A percentile compares a stretch with the other conserved stretches of the same genome.
These are phyloP conservation scores for Pseudomyrmex cubaensis DNA, from an alignment of 1,140 invertebrate species.

Conservation along the genomic window DNA sequence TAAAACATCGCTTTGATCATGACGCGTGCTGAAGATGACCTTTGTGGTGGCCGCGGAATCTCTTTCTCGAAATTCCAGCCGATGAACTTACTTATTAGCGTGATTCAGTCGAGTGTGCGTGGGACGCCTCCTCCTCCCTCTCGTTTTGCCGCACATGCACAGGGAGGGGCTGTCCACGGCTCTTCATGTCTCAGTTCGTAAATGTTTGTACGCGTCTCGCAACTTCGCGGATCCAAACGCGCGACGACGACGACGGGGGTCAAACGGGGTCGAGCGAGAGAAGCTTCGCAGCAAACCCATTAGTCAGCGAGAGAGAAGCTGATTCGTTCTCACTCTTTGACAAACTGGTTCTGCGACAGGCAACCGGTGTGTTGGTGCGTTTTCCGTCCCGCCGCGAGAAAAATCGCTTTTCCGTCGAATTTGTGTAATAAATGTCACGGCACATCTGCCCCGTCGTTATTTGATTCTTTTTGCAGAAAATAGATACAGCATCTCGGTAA, in stretches of 20 bases:
- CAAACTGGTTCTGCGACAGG: constrained; percentile 30
- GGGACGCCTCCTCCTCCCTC: constrained; percentile 40
- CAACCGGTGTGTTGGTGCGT: background rate
- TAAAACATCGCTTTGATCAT: constrained; percentile 57
- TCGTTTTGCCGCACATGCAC: constrained; percentile 24
- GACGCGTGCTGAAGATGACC: constrained; percentile 54
- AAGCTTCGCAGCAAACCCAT: constrained; percentile 71
- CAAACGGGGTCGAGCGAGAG: constrained; percentile 70
- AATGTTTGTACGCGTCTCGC: constrained; percentile 63
- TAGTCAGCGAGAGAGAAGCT: constrained; percentile 68
- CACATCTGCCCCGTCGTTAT: constrained; percentile 5
- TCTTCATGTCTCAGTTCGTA: constrained; percentile 52
- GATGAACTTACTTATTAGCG: constrained; percentile 63
- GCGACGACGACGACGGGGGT: constrained; percentile 42
- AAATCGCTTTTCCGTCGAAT: background rate
- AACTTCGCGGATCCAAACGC: constrained; percentile 42
- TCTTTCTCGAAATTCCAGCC: constrained; percentile 56
- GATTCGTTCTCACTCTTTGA: constrained; percentile 39
- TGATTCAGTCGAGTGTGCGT: constrained; percentile 51
- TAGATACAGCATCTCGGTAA: background rate
- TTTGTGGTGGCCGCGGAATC: constrained; percentile 35
- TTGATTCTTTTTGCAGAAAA: constrained; percentile 4
- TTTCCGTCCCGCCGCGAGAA: background rate
- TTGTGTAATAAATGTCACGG: constrained; percentile 5
- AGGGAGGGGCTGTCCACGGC: background rate